These are phyloP conservation scores for Callorhinus ursinus DNA, from an alignment of 2,113 vertebrate species.

Conservation along the genomic window DNA sequence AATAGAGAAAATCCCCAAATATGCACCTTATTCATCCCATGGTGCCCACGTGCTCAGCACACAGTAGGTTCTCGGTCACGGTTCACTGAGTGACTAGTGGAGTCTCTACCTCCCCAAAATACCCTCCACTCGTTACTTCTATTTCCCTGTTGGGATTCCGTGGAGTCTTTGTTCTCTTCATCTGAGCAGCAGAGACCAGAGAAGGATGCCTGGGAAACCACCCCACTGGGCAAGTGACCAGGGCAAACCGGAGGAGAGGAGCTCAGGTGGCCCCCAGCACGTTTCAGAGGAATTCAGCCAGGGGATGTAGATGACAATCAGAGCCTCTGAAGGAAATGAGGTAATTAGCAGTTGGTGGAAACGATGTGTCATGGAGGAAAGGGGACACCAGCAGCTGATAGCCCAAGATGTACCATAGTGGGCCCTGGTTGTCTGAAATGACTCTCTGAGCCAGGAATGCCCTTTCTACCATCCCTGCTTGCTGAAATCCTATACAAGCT, in stretches of 20 bases:
- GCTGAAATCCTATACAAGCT: not conserved
- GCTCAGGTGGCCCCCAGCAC: constrained; percentile 52
- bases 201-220: not conserved
- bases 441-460: not conserved
- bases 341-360: constrained; percentile 70
- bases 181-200: not conserved
- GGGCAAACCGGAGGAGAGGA: not conserved
- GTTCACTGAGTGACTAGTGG: not conserved
- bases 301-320: constrained; percentile 54
- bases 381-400: constrained; percentile 46
- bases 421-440: not conserved
- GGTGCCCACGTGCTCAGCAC: not conserved
- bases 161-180: not conserved
- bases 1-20: too few relatives aligned
- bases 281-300: constrained; percentile 40
- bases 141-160: not conserved
- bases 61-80: not conserved
- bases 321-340: constrained; percentile 53
- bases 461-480: not conserved
- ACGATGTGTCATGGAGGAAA: constrained; percentile 49
- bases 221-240: not conserved
- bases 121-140: not conserved
- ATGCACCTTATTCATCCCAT: not conserved
- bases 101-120: not conserved
- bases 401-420: not conserved